Evolutionary conservation across 1,140 invertebrate species (phyloP).

Genomic region (Neodiprion pinetum): DNA sequence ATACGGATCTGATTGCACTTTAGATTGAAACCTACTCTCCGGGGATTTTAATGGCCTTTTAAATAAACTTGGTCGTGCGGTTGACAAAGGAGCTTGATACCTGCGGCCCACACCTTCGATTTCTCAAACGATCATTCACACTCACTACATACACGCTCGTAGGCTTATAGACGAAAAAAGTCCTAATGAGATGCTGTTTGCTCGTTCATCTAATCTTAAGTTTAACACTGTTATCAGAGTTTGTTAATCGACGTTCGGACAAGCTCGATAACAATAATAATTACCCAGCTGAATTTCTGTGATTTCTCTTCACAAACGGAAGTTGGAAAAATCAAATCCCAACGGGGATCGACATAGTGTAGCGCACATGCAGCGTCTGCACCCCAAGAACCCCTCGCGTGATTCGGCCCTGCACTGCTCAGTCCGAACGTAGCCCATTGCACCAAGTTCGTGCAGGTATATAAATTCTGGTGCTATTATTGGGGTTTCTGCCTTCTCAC

Average conservation of each 20-base stretch:
- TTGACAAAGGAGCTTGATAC: background rate
- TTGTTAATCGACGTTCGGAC: no score
- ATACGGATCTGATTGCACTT: background rate
- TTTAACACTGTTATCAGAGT: background rate
- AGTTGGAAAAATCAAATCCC: no score
- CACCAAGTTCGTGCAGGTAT: constrained; percentile 58
- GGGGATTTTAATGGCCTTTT: background rate
- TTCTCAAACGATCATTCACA: no score
- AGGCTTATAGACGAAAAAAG: background rate
- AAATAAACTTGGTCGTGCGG: background rate
- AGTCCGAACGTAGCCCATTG: constrained; percentile 39
- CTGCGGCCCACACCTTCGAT: no score
- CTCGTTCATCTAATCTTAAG: background rate
- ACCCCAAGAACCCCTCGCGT: background rate
- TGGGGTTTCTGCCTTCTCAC: constrained; percentile 58
- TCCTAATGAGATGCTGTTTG: background rate
- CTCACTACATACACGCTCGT: no score
- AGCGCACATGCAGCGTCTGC: background rate
- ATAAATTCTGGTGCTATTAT: constrained; percentile 64
- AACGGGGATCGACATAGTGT: no score
- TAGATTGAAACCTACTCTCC: background rate
- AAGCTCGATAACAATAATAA: no score
- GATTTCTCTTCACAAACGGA: no score
- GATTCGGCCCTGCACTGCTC: constrained; percentile 17
- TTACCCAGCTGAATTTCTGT: no score